Evolutionary conservation across 2,888 invertebrate genomes (phyloP).

Genomic region (Neocrepidodera transversa): DNA sequence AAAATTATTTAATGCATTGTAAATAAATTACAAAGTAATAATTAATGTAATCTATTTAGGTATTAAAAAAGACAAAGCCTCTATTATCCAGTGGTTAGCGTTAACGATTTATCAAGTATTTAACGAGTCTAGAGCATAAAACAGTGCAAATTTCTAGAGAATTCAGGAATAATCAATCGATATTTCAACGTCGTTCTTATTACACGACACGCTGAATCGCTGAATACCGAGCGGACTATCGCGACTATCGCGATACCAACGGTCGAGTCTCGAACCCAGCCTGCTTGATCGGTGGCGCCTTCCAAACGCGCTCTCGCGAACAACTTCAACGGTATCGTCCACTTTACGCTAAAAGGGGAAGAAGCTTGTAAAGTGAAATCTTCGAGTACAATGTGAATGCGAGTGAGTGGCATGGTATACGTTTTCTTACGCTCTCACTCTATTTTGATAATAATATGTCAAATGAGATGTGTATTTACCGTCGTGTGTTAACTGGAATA

Average conservation of each 20-base stretch:
- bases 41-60: too few relatives aligned
- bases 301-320: constrained; percentile 51
- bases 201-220: too few relatives aligned
- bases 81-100: too few relatives aligned
- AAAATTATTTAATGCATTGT: too few relatives aligned
- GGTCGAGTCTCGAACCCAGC: constrained; percentile 41
- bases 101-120: too few relatives aligned
- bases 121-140: too few relatives aligned
- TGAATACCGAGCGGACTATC: constrained; percentile 12
- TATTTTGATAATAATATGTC: constrained; percentile 48
- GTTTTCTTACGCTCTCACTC: constrained; percentile 44
- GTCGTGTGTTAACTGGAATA: constrained; percentile 41
- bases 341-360: constrained; percentile 55
- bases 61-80: too few relatives aligned
- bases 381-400: constrained; percentile 56
- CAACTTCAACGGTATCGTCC: constrained; percentile 52
- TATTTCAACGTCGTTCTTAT: constrained; percentile 14
- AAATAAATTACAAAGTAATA: too few relatives aligned
- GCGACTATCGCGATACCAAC: constrained; percentile 29
- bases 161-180: constrained; percentile 21
- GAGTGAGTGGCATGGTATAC: constrained; percentile 44
- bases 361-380: constrained; percentile 60
- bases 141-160: constrained; percentile 8
- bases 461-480: constrained; percentile 45
- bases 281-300: constrained; percentile 56